phyloP scores from a whole-genome alignment of 1,140 invertebrate species.

The Branchinecta lindahli region DNA sequence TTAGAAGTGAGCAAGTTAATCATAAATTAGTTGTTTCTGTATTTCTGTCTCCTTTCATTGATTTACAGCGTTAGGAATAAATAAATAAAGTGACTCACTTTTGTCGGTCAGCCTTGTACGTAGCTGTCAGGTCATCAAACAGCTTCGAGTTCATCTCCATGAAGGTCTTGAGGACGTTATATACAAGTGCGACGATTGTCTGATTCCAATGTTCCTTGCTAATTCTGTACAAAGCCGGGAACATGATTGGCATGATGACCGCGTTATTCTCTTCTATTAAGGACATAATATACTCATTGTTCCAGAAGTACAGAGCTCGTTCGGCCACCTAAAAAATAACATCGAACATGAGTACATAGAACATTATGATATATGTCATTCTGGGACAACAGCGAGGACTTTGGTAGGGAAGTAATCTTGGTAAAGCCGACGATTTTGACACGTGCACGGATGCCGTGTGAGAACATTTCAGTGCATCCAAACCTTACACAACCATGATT shows the following conservation, averaged over 20 bases:
- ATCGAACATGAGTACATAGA: neutral
- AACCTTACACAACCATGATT: too few relatives aligned
- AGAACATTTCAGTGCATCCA: too few relatives aligned
- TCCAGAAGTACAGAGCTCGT: constrained; percentile 84
- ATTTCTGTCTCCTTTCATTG: too few relatives aligned
- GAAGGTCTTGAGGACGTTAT: constrained; percentile 98
- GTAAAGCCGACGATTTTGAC: too few relatives aligned
- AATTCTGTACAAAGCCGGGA: constrained; percentile 91
- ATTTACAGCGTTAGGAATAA: constrained; percentile 7
- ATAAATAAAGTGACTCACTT: constrained; percentile 50
- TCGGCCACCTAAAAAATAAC: constrained; percentile 69
- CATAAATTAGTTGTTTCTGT: too few relatives aligned
- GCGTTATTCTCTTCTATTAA: constrained; percentile 82
- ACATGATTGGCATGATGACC: constrained; percentile 69
- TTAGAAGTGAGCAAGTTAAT: neutral
- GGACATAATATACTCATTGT: constrained; percentile 93
- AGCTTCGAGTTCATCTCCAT: constrained; percentile 99
- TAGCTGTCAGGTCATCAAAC: constrained; percentile 94
- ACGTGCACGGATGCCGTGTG: too few relatives aligned
- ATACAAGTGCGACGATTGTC: constrained; percentile 96
- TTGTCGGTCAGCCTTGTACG: constrained; percentile 93
- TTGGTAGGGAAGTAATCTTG: too few relatives aligned
- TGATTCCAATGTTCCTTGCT: constrained; percentile 99
- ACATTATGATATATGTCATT: too few relatives aligned
- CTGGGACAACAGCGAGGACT: too few relatives aligned